Base-by-base conservation (phyloP, 1,140 invertebrate species). In the Callitettix versicolor region DNA sequence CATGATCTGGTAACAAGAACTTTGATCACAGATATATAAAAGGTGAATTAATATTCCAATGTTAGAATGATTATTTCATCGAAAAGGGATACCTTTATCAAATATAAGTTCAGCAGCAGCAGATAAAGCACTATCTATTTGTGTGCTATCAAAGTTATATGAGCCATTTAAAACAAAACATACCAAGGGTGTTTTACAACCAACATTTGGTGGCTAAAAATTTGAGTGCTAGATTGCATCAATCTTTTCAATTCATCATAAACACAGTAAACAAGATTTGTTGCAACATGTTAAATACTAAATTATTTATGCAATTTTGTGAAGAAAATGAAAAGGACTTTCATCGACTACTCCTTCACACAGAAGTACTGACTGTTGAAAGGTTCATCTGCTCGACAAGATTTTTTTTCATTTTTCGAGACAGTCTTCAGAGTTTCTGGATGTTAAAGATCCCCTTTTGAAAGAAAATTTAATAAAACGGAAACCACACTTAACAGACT, bases 241-340 rank as follows among this genome's bases (percentile, higher is more conserved):
- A 30, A 30, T 30, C 26, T 4, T 9, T 30, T 9, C 26, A 30
- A 3, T 30, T 30, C 3, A 9, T 30, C 26, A 30, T 30, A 4
- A 9, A 30, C 26, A 30, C 26, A 9, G 26, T 30, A 30, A 30
- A 30, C 26, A 4, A 9, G 9, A 30, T 30, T 9, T 9, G 26
- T 4, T 4, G 26, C 26, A 30, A 30, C 26, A 9, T 30, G 26
- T 30, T 30, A 9, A 30, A 30, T 30, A n/a, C n/a, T n/a, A n/a
- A 9, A 9, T 30, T 30, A 30, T 30, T 30, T 30, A 9, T 9
- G 26, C 26, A 30, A 14, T 62, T 68, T 58, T 69, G 63, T 62
- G 62, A 66, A 56, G 67, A 69, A 66, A 67, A 70, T 64, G 67
- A 67, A 44, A 60, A 66, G 55, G 43, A 69, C 53, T 69, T 67